Conservation (phyloP, 2,797 vertebrate genomes). For the Cheirogaleus major region DNA sequence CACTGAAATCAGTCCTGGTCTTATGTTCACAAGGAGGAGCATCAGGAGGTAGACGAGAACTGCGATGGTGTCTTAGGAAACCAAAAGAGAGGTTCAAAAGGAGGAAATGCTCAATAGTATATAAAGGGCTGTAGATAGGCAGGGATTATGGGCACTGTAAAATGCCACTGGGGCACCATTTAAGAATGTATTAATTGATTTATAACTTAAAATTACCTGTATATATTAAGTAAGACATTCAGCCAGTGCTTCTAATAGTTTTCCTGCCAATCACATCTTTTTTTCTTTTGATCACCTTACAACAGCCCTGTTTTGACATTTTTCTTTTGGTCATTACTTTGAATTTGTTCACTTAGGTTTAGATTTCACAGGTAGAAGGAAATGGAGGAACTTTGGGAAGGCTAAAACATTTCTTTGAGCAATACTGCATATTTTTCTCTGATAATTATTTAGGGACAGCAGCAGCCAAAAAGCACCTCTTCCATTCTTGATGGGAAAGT, state of each 20-base stretch:
- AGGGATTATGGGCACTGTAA: background rate
- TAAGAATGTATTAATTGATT: background rate
- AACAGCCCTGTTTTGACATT: background rate
- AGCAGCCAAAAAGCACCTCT: background rate
- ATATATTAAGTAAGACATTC: background rate
- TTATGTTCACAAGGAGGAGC: fast-evolving
- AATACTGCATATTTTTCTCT: background rate
- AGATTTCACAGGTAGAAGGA: background rate
- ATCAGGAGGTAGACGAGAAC: background rate
- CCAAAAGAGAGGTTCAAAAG: background rate
- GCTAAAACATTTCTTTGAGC: background rate
- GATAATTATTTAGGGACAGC: background rate
- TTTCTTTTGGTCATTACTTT: background rate
- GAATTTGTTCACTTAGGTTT: background rate
- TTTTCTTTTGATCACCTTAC: conserved; percentile 2
- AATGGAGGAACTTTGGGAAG: background rate
- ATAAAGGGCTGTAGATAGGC: background rate
- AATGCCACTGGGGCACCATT: background rate
- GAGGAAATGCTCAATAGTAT: background rate
- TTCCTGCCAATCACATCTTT: background rate
- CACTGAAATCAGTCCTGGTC: background rate
- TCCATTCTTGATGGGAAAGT: conserved; percentile 22
- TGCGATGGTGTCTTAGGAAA: background rate
- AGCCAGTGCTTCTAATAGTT: background rate
- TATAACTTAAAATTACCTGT: background rate